phyloP scores from a whole-genome alignment of 2,113 vertebrate species.

The Grantiella picta region DNA sequence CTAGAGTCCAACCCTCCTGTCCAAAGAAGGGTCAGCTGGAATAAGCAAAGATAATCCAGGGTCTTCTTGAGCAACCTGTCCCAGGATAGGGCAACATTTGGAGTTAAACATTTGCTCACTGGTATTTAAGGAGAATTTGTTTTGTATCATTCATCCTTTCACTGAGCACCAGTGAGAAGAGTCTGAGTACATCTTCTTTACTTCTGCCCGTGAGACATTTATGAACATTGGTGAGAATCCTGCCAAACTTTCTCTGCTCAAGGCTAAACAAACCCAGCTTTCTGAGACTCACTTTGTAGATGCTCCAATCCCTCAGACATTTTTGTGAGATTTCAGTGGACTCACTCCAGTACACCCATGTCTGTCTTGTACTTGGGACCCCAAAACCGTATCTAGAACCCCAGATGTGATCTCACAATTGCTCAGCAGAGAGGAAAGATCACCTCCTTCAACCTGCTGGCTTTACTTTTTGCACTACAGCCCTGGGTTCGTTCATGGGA shows the following conservation, averaged over 20 bases:
- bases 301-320: not conserved
- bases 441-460: not conserved
- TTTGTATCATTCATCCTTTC: not conserved
- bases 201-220: not conserved
- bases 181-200: not conserved
- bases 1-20: not conserved
- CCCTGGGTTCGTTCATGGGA: not conserved
- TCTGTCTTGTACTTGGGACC: not conserved
- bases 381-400: not conserved
- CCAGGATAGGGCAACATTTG: not conserved
- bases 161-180: not conserved
- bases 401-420: not conserved
- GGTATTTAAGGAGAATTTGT: not conserved
- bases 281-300: not conserved
- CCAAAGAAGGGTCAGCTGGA: not conserved
- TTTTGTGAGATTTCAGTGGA: not conserved
- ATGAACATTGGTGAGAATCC: not conserved
- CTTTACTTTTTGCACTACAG: not conserved
- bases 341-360: rapidly evolving
- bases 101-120: not conserved
- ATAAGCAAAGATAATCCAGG: not conserved
- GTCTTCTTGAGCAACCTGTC: not conserved
- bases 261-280: not conserved
- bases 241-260: not conserved
- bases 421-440: not conserved